These are phyloP conservation scores for human (Homo sapiens) DNA, from an alignment of 2,113 vertebrate genomes.

Conservation along the genomic window DNA sequence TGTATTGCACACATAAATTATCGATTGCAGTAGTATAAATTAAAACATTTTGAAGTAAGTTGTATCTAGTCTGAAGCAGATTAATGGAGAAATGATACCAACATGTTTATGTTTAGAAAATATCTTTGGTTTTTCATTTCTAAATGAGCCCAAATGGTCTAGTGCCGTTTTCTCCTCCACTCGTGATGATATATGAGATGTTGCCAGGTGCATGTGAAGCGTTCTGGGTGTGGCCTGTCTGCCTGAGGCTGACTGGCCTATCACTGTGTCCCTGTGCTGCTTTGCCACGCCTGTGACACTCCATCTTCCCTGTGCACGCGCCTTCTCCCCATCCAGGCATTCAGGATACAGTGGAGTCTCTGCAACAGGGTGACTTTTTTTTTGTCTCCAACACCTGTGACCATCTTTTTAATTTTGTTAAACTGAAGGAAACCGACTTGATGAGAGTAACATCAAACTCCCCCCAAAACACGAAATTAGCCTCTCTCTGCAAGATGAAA, in stretches of 20 bases:
- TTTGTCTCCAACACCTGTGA: background rate
- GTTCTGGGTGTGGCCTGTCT: background rate
- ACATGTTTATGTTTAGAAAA: background rate
- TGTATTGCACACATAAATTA: no score
- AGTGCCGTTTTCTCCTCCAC: no score
- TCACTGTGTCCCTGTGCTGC: background rate
- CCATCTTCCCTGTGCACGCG: fast-evolving
- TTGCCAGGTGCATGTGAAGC: background rate
- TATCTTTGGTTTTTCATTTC: background rate
- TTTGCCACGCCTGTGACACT: background rate
- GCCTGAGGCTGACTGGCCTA: background rate
- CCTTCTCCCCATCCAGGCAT: background rate
- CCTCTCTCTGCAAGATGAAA: background rate
- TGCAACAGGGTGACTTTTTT: background rate
- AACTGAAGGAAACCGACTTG: background rate
- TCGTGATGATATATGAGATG: no score
- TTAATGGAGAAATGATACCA: background rate
- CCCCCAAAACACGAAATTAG: background rate
- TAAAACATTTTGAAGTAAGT: background rate
- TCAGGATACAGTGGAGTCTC: background rate
- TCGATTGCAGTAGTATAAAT: background rate
- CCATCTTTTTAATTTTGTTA: background rate
- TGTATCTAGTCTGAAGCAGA: background rate
- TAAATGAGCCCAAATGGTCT: background rate
- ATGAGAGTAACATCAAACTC: no score